Conservation (phyloP, 2,113 vertebrate species). For the Mormyrus iriodes region DNA sequence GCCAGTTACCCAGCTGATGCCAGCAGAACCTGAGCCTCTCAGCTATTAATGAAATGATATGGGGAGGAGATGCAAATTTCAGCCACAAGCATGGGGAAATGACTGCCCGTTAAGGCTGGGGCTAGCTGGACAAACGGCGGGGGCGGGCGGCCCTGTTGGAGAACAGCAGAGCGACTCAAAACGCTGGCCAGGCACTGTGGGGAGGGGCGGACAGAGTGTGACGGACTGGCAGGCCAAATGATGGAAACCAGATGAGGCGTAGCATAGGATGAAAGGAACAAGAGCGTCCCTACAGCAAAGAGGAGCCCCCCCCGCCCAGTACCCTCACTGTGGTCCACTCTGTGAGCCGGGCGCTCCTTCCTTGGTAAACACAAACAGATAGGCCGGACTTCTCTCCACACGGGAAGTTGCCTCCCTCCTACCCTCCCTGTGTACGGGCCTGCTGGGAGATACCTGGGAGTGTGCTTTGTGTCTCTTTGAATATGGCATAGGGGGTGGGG, state of each 20-base stretch:
- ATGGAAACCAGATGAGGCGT: slow-evolving; percentile 75
- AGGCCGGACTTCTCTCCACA: slow-evolving; percentile 66
- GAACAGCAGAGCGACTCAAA: not conserved
- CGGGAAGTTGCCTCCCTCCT: not conserved
- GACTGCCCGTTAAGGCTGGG: not conserved
- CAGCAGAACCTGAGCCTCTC: not conserved
- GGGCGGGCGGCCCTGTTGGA: not conserved
- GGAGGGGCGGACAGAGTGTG: slow-evolving; percentile 68
- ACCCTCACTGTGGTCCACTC: not conserved
- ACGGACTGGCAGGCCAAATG: slow-evolving; percentile 53
- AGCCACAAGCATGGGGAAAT: not conserved
- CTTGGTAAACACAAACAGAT: slow-evolving; percentile 44
- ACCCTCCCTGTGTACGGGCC: no score
- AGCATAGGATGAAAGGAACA: slow-evolving; percentile 59
- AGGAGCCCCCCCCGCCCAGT: not conserved
- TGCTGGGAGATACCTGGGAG: no score
- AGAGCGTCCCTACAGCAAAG: not conserved
- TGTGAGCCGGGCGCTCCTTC: no score
- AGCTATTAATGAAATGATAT: not conserved
- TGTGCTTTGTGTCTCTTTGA: no score
- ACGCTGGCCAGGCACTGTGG: slow-evolving; percentile 55
- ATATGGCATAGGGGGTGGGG: no score
- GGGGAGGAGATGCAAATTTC: not conserved
- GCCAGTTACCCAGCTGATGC: not conserved
- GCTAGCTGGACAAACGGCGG: not conserved